These are phyloP conservation scores for Osmoderma eremita DNA, from an alignment of 2,888 invertebrate genomes.

Conservation along the genomic window DNA sequence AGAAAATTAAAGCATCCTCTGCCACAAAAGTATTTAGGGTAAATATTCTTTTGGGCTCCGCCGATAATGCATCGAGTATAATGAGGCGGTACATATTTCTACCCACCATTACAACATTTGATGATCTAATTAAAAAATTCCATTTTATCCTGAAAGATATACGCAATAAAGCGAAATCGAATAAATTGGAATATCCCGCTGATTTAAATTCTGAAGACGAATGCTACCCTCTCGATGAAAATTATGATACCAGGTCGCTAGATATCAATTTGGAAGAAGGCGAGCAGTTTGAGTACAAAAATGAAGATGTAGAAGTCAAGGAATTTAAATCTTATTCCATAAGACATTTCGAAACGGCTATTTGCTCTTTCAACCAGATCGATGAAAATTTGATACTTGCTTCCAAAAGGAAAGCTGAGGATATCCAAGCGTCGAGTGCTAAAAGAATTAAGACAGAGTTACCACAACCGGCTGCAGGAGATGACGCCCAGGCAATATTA, in stretches of 20 bases:
- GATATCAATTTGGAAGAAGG: slow-evolving; percentile 31
- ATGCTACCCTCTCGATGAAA: slow-evolving; percentile 13
- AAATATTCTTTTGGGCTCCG: slow-evolving; percentile 8
- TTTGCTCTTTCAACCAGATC: not conserved
- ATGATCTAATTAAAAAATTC: slow-evolving; percentile 14
- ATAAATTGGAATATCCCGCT: slow-evolving; percentile 7
- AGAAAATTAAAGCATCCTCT: slow-evolving; percentile 1
- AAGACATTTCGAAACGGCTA: slow-evolving; percentile 38
- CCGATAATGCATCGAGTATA: slow-evolving; percentile 19
- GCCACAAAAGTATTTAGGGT: not conserved
- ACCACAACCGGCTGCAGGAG: not conserved
- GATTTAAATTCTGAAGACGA: slow-evolving; percentile 40
- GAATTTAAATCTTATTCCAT: slow-evolving; percentile 40
- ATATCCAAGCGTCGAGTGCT: not conserved
- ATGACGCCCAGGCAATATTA: not conserved
- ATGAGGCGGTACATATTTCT: slow-evolving; percentile 31
- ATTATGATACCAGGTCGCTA: slow-evolving; percentile 29
- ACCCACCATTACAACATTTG: slow-evolving; percentile 3
- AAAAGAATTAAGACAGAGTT: slow-evolving; percentile 24
- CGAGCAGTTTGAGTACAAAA: not conserved
- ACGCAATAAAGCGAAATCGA: not conserved
- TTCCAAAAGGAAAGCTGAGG: slow-evolving; percentile 10
- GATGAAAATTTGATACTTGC: not conserved
- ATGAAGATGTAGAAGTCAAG: slow-evolving; percentile 27
- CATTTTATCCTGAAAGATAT: slow-evolving; percentile 19